Evolutionary conservation across 1,140 invertebrate genomes (phyloP).

Genomic region (Drosophila punjabiensis): DNA sequence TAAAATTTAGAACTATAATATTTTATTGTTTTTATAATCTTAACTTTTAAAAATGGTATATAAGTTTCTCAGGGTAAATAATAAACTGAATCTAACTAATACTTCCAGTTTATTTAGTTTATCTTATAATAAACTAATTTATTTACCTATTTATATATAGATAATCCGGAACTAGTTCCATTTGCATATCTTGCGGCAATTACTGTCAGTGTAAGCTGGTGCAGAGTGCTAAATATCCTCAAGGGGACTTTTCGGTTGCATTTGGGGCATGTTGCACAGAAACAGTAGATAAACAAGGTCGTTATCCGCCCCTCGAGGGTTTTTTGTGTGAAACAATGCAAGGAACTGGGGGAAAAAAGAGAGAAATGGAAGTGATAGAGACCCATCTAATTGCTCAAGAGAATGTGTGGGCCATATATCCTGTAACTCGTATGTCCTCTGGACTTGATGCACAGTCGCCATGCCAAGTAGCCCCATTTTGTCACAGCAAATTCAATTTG

Average conservation of each 20-base stretch:
- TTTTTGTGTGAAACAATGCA: slow-evolving; percentile 19
- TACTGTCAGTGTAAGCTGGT: background rate
- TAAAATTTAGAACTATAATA: too few species aligned
- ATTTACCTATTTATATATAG: background rate
- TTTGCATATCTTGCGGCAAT: background rate
- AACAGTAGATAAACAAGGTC: slow-evolving; percentile 7
- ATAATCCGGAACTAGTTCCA: slow-evolving; percentile 5
- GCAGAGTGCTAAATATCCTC: slow-evolving; percentile 19
- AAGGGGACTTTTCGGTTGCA: slow-evolving; percentile 18
- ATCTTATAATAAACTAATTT: background rate
- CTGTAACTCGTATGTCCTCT: slow-evolving; percentile 4
- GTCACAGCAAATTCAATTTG: slow-evolving; percentile 78
- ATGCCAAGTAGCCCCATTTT: slow-evolving; percentile 76
- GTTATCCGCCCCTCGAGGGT: background rate
- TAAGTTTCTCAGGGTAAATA: too few species aligned
- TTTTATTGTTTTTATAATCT: too few species aligned
- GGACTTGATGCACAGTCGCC: slow-evolving; percentile 15
- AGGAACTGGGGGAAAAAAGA: background rate
- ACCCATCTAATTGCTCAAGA: slow-evolving; percentile 15
- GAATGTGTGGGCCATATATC: slow-evolving; percentile 4
- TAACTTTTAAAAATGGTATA: too few species aligned
- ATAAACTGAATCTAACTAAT: too few species aligned
- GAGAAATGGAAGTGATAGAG: background rate
- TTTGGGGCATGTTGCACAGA: slow-evolving; percentile 17
- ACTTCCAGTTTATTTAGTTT: too few species aligned